phyloP scores from a whole-genome alignment of 2,888 invertebrate genomes.

The Tanytarsus gracilentus region DNA sequence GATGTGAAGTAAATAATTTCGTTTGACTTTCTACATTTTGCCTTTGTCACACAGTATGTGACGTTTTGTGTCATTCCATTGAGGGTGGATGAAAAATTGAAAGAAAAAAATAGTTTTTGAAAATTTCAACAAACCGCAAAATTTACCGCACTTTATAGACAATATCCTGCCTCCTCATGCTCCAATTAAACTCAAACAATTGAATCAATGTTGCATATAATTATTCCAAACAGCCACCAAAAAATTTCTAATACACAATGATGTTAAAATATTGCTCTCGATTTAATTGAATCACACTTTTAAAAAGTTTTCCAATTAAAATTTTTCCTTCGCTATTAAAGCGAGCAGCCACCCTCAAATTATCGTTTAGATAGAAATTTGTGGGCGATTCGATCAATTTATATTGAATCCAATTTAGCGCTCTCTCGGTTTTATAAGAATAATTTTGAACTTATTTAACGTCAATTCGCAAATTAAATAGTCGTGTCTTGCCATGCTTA shows the following conservation, averaged over 20 bases:
- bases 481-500: no score
- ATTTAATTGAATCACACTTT: slow-evolving; percentile 28
- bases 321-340: slow-evolving; percentile 7
- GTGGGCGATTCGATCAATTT: background rate
- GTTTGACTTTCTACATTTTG: slow-evolving; percentile 3
- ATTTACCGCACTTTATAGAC: background rate
- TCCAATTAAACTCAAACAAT: slow-evolving; percentile 9
- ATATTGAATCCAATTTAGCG: slow-evolving; percentile 19
- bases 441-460: slow-evolving; percentile 15
- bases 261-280: slow-evolving; percentile 22
- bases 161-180: background rate
- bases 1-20: slow-evolving; percentile 8
- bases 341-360: no score
- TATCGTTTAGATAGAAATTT: background rate
- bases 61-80: no score
- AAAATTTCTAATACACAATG: no score
- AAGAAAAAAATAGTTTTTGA: no score
- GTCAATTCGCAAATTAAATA: slow-evolving; percentile 15
- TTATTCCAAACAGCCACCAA: no score
- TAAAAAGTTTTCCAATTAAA: slow-evolving; percentile 27
- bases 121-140: no score
- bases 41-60: no score
- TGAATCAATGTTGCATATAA: slow-evolving; percentile 25
- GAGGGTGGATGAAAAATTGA: no score
- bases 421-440: background rate